Base-by-base conservation (phyloP, 92 coral and sea anemone species). In the Virgularia gustaviana region DNA sequence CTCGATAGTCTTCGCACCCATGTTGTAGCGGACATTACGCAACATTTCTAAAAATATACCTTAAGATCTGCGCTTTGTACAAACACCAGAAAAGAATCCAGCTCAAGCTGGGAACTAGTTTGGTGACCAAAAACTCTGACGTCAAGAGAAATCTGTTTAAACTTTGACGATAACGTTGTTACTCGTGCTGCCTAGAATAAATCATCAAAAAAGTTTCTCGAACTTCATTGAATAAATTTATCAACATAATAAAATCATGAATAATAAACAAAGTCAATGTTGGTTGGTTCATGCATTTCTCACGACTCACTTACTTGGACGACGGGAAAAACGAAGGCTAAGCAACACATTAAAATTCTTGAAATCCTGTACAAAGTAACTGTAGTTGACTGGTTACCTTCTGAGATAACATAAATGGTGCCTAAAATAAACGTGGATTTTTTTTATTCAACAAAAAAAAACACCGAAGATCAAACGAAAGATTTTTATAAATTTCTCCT, bases 81-180 rank as follows among this genome's bases (percentile, higher is more conserved):
- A 71, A 94, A 94, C 64, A 82, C 74, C 10, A 94, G 80, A 54
- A 94, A 94, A 10, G 99, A 94, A 71, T 94, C 99, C 4, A 88
- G 76, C 63, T 94, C 99, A 25, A 94, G 88, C 57, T 94, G 99
- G 19, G 96, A 84, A 20, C 96, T 85, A 2, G 96, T 84, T 10
- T 96, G 96, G 76, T 94, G 90, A 35, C 99, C 99, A 78, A 89
- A 94, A 33, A 87, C 95, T 28, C 99, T 85, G n/a, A 83, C 80
- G 44, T 94, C 95, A 0, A 94, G 82, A 57, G 95, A 84, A 31
- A 78, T 87, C 82, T 94, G 99, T 70, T 94, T 85, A 65, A 94
- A 77, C 27, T 71, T 73, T 27, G 72, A 79, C 1, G 85, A 87
- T 29, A 80, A 79, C 44, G 84, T 66, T 5, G 96, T 85, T n/a